phyloP scores from a whole-genome alignment of 2,888 invertebrate genomes.

The Apoderus coryli region DNA sequence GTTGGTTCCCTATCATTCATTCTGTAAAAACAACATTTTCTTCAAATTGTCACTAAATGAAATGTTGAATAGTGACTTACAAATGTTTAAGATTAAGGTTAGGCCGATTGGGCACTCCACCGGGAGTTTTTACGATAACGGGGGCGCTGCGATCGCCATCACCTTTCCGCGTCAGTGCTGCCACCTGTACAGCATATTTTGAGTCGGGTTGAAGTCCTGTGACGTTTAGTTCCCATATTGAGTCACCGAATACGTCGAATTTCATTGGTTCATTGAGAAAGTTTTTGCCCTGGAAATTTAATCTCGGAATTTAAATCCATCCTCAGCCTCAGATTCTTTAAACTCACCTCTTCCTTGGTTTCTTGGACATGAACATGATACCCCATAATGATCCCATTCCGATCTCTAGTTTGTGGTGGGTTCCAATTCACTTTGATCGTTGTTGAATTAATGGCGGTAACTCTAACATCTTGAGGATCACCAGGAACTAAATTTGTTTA shows the following conservation, averaged over 20 bases:
- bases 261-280: slow-evolving; percentile 77
- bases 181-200: slow-evolving; percentile 84
- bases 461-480: slow-evolving; percentile 86
- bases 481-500: slow-evolving; percentile 96
- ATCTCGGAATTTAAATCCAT: too few species aligned
- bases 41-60: too few species aligned
- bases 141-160: slow-evolving; percentile 88
- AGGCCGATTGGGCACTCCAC: slow-evolving; percentile 80
- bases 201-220: slow-evolving; percentile 91
- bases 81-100: slow-evolving; percentile 40
- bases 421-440: slow-evolving; percentile 91
- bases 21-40: slow-evolving; percentile 31
- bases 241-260: slow-evolving; percentile 71
- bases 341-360: slow-evolving; percentile 63
- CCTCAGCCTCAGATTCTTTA: background rate
- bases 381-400: slow-evolving; percentile 90
- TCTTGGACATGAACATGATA: slow-evolving; percentile 95
- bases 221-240: slow-evolving; percentile 64
- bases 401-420: slow-evolving; percentile 78
- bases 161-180: slow-evolving; percentile 90
- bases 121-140: slow-evolving; percentile 77
- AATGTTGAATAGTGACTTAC: too few species aligned
- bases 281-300: slow-evolving; percentile 46
- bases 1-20: slow-evolving; percentile 77
- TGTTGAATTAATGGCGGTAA: slow-evolving; percentile 85